Evolutionary conservation across 2,797 vertebrate genomes (phyloP), one percentile per base, ranked within the genome.

Genomic region (Acipenser ruthenus): DNA sequence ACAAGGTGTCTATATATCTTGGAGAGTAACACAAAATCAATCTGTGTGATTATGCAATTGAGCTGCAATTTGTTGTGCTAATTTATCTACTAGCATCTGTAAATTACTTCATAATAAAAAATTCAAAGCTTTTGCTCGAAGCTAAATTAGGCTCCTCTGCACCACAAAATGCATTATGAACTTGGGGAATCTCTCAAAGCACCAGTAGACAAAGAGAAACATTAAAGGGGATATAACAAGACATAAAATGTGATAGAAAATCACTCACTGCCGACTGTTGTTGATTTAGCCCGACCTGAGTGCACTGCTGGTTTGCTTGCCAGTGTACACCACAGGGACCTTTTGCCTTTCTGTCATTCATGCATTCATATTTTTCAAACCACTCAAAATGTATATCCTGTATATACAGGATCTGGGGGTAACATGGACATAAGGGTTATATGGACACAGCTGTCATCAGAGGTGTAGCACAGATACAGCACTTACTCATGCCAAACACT

Each of bases 81-180:
- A 86, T 87, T 87, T 86, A 84, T 86, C 80, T 79, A 79, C 71
- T 72, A 73, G 70, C 75, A 80, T 85, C 75, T 80, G 76, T 84
- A 86, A 87, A 86, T 85, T 80, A 78, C 77, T 84, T 84, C 86
- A 85, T 86, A 77, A 87, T 87, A 78, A 88, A 88, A 88, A 83
- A 86, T 82, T 85, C 77, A 88, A 82, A 81, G 76, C 65, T 71
- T 80, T 75, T 75, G 62, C 74, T 77, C 74, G 83, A 83, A 84
- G 71, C 69, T 69, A 84, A 83, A 83, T 85, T 82, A 76, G 66
- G 64, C 64, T 71, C 78, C 63, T 72, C 78, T 77, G 67, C 71
- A 82, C 79, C 70, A 83, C 67, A 77, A 76, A 83, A 82, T 75
- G 47, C 73, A 72, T 77, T 78, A 73, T 73, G 80, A 84, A 68